A percentile compares a stretch with the other conserved stretches of the same genome.
Evolutionary conservation across 1,140 invertebrate species (phyloP).

Genomic region (Bathynomus jamesi): DNA sequence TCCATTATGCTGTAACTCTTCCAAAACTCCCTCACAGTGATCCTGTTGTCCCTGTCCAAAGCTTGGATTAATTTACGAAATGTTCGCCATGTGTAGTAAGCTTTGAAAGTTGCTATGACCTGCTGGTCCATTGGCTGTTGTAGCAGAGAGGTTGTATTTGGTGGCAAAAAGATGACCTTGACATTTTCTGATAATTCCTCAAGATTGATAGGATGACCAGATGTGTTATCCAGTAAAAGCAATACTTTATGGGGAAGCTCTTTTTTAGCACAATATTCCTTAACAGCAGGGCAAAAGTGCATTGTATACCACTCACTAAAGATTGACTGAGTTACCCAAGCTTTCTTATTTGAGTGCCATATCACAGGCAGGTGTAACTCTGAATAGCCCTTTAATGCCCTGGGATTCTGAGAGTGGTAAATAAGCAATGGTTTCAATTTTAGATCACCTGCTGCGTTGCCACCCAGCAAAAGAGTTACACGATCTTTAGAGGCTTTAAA

Average conservation of each 20-base stretch:
- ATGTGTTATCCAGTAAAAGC: slow-evolving; percentile 5
- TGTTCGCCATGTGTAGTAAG: too few relatives aligned
- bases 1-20: too few relatives aligned
- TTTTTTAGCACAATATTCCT: slow-evolving; percentile 4
- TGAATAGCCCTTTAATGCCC: neutral
- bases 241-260: neutral
- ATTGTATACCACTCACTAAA: neutral
- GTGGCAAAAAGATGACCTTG: slow-evolving; percentile 44
- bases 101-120: slow-evolving; percentile 43
- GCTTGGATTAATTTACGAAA: too few relatives aligned
- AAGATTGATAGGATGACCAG: slow-evolving; percentile 7
- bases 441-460: neutral
- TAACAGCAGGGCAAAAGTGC: neutral
- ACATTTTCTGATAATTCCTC: slow-evolving; percentile 37
- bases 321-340: neutral
- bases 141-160: slow-evolving; percentile 45
- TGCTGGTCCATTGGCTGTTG: slow-evolving; percentile 49
- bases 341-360: slow-evolving; percentile 3
- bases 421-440: neutral
- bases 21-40: too few relatives aligned
- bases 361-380: neutral
- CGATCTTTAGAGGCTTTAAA: neutral
- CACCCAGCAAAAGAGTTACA: neutral
- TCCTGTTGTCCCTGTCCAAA: too few relatives aligned
- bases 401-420: neutral